Base-by-base conservation (phyloP, 2,797 vertebrate species). In the Smutsia temminckii region DNA sequence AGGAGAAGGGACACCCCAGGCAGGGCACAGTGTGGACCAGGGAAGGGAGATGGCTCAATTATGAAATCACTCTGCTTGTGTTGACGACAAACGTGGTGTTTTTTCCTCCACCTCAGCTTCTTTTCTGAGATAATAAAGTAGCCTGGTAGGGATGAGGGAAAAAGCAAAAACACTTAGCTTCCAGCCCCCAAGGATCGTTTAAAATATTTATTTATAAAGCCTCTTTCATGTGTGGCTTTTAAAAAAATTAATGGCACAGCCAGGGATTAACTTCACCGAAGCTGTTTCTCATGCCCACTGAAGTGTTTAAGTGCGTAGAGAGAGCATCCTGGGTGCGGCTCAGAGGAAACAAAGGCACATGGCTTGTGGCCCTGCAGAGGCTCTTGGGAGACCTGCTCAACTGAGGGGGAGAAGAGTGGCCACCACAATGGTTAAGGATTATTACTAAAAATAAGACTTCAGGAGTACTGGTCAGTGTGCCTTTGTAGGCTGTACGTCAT, bases 311-410 rank as follows among this genome's bases (percentile, higher is more conserved):
- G 77, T 59, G 55, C 87, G 66, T 29, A 14, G n/a, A 59, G 11
- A 14, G n/a, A 59, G 11, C 27, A 2, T 49, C 53, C 32, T 88
- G 97, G 97, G 96, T 14, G 96, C 96, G 97, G 95, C 89, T 89
- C 83, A n/a, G 12, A 81, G 87, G 87, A 94, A 59, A 97, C 97
- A 90, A 96, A 97, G 97, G 94, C 96, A 69, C 42, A 13, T 20
- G 89, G 64, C 79, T 93, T 37, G 2, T 71, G 71, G 63, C 51
- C 68, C 18, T 46, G 46, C 37, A n/a, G 37, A 84, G 42, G 68
- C 29, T 27, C 42, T 9, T 0, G 53, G 46, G 23, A 17, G 21
- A 14, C 14, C 34, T 29, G n/a, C 32, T 29, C 27, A 0, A 3
- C 6, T 7, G 32, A 17, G 25, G 83, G 29, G 7, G 53, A 37